Base-by-base conservation (phyloP, 2,888 invertebrate genomes). In the Metalampra italica region DNA sequence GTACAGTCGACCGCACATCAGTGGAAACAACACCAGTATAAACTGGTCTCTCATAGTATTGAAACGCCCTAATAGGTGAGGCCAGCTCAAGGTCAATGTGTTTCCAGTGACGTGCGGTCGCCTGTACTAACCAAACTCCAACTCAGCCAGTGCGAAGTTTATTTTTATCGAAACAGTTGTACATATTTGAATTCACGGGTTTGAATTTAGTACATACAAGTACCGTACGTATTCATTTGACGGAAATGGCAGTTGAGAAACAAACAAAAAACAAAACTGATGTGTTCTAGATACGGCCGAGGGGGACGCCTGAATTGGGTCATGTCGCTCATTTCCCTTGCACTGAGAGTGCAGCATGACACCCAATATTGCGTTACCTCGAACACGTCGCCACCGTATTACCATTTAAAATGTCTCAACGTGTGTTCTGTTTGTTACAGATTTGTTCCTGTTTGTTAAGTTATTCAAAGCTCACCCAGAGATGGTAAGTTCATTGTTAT, bases 271-370 rank as follows among this genome's bases (percentile, higher is more conserved):
- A 45, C 48, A 36, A 36, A 36, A 36, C 36, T 47, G 51, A 56
- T 53, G 53, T 58, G 64, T 54, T 62, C 64, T 53, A 64, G 62
- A 63, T 64, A 58, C 56, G 57, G 51, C 51, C 46, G 40, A 52
- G 53, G 34, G 57, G 50, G 46, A 44, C 53, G 54, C 48, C 55
- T 49, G 60, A 80, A 80, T 77, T 78, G 60, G 76, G 79, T 80
- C 78, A 76, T 62, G 75, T 69, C 76, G 55, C 71, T 80, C 67
- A 73, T 65, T 62, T 64, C 57, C 62, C 58, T 59, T 59, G 54
- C 53, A 60, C 46, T 42, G 51, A 47, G 59, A 60, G 52, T 54
- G 56, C 57, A 57, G 64, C 59, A 62, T 62, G 64, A 68, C 66
- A 64, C 57, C 60, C 60, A 60, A 70, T 70, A 73, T 76, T 71